Percentiles rank a stretch among this genome's conserved stretches.
Evolutionary conservation across 2,113 vertebrate genomes (phyloP).

Genomic region (Chinchilla lanigera): DNA sequence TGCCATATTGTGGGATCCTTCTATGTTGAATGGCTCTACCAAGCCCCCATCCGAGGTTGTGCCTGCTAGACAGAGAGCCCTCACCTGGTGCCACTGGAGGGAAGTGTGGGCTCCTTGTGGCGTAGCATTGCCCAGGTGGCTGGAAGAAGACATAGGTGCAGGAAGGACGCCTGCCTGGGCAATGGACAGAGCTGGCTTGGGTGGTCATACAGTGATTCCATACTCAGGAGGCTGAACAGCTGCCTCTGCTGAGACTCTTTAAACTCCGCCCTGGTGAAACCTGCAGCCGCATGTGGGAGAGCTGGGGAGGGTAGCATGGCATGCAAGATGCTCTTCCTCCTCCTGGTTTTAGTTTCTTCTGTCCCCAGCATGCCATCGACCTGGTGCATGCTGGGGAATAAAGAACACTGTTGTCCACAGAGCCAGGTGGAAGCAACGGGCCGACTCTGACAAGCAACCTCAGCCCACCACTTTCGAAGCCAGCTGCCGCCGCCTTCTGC

Average conservation of each 20-base stretch:
- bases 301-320: constrained; percentile 88
- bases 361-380: constrained; percentile 86
- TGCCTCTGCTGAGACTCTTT: constrained; percentile 90
- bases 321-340: constrained; percentile 84
- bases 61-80: neutral
- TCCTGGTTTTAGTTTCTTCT: constrained; percentile 85
- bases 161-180: constrained; percentile 8
- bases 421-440: constrained; percentile 89
- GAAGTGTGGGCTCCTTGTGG: neutral
- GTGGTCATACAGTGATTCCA: constrained; percentile 72
- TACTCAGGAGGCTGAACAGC: constrained; percentile 85
- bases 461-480: constrained; percentile 84
- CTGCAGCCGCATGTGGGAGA: constrained; percentile 88
- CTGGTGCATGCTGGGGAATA: constrained; percentile 86
- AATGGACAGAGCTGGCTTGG: neutral
- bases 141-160: constrained; percentile 19
- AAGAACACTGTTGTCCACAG: constrained; percentile 79
- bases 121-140: neutral
- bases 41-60: neutral
- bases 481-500: constrained; percentile 82
- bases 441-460: constrained; percentile 83
- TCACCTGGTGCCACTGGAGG: neutral
- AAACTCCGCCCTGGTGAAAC: constrained; percentile 88
- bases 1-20: neutral
- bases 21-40: neutral